These are phyloP conservation scores for Amphibalanus amphitrite DNA, from an alignment of 1,140 invertebrate species.

Conservation along the genomic window DNA sequence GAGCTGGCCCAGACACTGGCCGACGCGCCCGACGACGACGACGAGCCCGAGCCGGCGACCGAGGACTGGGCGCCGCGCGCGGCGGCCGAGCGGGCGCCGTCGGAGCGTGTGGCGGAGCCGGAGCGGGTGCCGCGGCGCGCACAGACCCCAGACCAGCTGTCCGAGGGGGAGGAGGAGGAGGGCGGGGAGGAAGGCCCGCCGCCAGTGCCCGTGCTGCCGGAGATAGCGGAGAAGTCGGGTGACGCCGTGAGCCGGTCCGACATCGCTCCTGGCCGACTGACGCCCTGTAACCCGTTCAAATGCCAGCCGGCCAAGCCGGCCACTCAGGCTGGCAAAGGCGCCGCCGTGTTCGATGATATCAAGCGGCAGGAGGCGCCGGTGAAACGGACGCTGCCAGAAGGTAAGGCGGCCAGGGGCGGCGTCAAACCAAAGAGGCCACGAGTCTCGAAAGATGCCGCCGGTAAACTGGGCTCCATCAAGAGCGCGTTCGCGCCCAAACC, in stretches of 20 bases:
- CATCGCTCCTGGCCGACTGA: too few species aligned
- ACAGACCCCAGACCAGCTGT: not conserved
- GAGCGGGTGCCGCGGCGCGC: not conserved
- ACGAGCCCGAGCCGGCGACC: conserved; percentile 12
- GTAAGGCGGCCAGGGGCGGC: not conserved
- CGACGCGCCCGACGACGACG: conserved; percentile 22
- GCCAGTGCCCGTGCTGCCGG: not conserved
- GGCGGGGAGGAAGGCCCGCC: conserved; percentile 16
- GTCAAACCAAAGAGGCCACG: not conserved
- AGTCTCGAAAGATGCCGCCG: not conserved
- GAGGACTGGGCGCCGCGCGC: conserved; percentile 6
- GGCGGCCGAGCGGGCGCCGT: not conserved
- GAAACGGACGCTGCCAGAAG: not conserved
- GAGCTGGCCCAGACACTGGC: conserved; percentile 17
- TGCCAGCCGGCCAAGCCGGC: not conserved
- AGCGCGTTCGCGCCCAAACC: not conserved
- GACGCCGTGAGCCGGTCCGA: too few species aligned
- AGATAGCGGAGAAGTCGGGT: too few species aligned
- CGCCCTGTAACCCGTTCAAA: not conserved
- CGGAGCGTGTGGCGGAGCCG: not conserved
- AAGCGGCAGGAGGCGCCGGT: not conserved
- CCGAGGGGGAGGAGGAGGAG: conserved; percentile 19
- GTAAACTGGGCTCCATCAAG: not conserved
- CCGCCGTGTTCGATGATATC: not conserved
- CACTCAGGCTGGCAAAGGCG: not conserved